phyloP scores from a whole-genome alignment of 2,888 invertebrate genomes.

The Phania funesta region DNA sequence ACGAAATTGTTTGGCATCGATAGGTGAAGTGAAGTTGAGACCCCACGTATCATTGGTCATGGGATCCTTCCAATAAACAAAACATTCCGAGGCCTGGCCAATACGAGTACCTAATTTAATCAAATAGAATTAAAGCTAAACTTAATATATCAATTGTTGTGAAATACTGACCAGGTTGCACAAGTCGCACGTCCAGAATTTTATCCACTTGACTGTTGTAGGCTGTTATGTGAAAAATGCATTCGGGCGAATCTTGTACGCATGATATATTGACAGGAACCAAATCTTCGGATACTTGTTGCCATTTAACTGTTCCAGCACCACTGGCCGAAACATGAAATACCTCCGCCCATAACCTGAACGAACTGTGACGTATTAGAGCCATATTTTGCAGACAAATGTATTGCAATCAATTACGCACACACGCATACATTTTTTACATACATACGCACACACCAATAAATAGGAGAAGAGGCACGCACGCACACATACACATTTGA shows the following conservation, averaged over 20 bases:
- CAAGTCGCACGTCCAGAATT: slow-evolving; percentile 97
- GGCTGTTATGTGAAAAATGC: slow-evolving; percentile 98
- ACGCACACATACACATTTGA: not conserved
- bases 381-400: slow-evolving; percentile 30
- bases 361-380: slow-evolving; percentile 77
- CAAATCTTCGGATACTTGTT: slow-evolving; percentile 98
- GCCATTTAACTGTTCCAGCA: slow-evolving; percentile 97
- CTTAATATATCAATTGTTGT: not conserved
- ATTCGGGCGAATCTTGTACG: slow-evolving; percentile 97
- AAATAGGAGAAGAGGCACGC: not conserved
- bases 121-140: slow-evolving; percentile 72
- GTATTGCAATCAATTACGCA: not conserved
- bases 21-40: slow-evolving; percentile 97
- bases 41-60: slow-evolving; percentile 99
- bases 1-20: slow-evolving; percentile 97
- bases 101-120: slow-evolving; percentile 91
- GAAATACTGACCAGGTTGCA: slow-evolving; percentile 91
- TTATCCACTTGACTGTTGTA: slow-evolving; percentile 99
- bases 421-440: not conserved
- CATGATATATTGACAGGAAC: slow-evolving; percentile 99
- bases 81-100: slow-evolving; percentile 98
- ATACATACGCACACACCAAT: not conserved
- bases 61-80: slow-evolving; percentile 99
- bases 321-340: slow-evolving; percentile 97
- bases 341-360: slow-evolving; percentile 98